Conservation (phyloP, 2,797 vertebrate genomes). For the Artibeus jamaicensis region DNA sequence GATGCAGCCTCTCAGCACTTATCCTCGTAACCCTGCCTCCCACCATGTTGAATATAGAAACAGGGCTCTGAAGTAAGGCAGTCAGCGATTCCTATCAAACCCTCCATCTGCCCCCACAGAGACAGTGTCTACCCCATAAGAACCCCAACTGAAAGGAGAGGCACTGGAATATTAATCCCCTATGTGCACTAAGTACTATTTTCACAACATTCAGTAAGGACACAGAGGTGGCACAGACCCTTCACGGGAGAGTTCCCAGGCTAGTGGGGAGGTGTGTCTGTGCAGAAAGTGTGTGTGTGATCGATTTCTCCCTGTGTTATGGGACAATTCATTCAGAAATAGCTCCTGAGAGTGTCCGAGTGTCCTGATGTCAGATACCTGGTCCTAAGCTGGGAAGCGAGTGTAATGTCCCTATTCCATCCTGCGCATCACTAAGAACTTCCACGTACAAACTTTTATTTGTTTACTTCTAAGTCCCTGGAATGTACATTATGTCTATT, state of each 20-base stretch:
- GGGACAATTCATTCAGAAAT: neutral
- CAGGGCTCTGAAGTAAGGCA: neutral
- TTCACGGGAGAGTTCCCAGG: neutral
- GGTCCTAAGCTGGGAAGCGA: neutral
- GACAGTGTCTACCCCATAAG: neutral
- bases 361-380: neutral
- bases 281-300: rapidly evolving
- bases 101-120: conserved; percentile 10
- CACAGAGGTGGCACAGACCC: neutral
- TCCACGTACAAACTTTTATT: neutral
- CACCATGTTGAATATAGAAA: neutral
- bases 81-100: neutral
- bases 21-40: neutral
- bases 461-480: neutral
- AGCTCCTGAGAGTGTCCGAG: neutral
- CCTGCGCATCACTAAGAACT: neutral
- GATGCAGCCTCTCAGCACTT: neutral
- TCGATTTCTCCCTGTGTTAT: neutral
- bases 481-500: neutral
- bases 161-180: neutral
- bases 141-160: neutral
- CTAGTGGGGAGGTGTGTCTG: neutral
- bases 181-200: neutral
- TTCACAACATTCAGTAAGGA: neutral
- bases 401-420: neutral